Conservation (phyloP, 2,797 vertebrate genomes). For the Enteromius argenteus region DNA sequence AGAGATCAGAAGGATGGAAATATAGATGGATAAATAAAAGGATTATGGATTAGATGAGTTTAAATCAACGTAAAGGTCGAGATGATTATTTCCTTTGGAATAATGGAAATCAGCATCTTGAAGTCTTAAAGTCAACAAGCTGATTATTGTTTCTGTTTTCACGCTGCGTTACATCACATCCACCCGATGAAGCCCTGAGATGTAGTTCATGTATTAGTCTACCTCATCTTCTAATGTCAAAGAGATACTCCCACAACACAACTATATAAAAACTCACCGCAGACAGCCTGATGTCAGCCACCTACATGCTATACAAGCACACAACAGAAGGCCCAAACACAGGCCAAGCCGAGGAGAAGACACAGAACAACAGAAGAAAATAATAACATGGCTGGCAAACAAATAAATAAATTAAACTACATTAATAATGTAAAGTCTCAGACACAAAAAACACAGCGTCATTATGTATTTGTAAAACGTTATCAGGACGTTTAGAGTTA, state of each 20-base stretch:
- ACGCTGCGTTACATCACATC: not conserved
- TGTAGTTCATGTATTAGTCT: not conserved
- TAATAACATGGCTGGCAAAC: not conserved
- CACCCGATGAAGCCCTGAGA: not conserved
- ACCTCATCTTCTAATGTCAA: slow-evolving; percentile 7
- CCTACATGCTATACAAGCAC: not conserved
- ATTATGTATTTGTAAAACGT: not conserved
- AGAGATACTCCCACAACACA: slow-evolving; percentile 19
- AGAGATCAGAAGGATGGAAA: not conserved
- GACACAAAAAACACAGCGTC: not conserved
- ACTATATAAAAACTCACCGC: not conserved
- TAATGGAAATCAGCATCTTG: not conserved
- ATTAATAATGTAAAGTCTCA: not conserved
- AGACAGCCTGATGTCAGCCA: slow-evolving; percentile 14
- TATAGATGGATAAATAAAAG: not conserved
- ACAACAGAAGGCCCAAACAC: not conserved
- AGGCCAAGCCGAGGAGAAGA: not conserved
- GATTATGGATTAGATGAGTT: not conserved
- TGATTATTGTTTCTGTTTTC: not conserved
- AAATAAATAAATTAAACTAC: not conserved
- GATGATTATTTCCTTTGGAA: not conserved
- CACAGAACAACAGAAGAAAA: not conserved
- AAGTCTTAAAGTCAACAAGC: not conserved
- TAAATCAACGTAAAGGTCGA: not conserved
- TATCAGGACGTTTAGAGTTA: not conserved